These are phyloP conservation scores for Leptarthrus brevirostris DNA, from an alignment of 2,888 invertebrate species.

Conservation along the genomic window DNA sequence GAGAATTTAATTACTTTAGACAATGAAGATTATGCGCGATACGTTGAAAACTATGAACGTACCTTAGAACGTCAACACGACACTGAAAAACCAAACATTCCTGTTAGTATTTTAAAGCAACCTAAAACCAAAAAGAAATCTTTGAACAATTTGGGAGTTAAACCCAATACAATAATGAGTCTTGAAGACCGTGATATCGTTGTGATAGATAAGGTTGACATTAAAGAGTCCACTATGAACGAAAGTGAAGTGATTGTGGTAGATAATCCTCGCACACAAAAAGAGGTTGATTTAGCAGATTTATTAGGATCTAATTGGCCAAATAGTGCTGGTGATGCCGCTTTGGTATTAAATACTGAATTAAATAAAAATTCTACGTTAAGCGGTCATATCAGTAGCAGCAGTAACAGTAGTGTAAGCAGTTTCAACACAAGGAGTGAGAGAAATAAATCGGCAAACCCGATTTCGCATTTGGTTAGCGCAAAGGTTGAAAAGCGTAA, in stretches of 20 bases:
- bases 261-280: slow-evolving; percentile 59
- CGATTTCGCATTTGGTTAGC: slow-evolving; percentile 70
- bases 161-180: slow-evolving; percentile 59
- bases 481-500: slow-evolving; percentile 55
- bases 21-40: slow-evolving; percentile 58
- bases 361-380: slow-evolving; percentile 43
- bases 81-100: slow-evolving; percentile 53
- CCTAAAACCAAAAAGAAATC: slow-evolving; percentile 47
- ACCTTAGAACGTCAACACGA: slow-evolving; percentile 55
- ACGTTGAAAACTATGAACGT: slow-evolving; percentile 59
- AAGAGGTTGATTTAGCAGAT: slow-evolving; percentile 63
- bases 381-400: slow-evolving; percentile 54
- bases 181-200: slow-evolving; percentile 62
- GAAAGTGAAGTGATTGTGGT: slow-evolving; percentile 61
- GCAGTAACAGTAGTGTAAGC: slow-evolving; percentile 56
- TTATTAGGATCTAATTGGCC: slow-evolving; percentile 65
- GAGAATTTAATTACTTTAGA: slow-evolving; percentile 53
- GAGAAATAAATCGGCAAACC: slow-evolving; percentile 73
- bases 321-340: slow-evolving; percentile 62
- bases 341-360: slow-evolving; percentile 60
- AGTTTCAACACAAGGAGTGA: slow-evolving; percentile 60
- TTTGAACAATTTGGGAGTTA: slow-evolving; percentile 50
- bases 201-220: slow-evolving; percentile 62
- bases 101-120: slow-evolving; percentile 58
- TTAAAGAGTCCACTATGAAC: slow-evolving; percentile 61